These are phyloP conservation scores for Bradynema listronoti DNA, from an alignment of 1,140 invertebrate genomes.

Conservation along the genomic window DNA sequence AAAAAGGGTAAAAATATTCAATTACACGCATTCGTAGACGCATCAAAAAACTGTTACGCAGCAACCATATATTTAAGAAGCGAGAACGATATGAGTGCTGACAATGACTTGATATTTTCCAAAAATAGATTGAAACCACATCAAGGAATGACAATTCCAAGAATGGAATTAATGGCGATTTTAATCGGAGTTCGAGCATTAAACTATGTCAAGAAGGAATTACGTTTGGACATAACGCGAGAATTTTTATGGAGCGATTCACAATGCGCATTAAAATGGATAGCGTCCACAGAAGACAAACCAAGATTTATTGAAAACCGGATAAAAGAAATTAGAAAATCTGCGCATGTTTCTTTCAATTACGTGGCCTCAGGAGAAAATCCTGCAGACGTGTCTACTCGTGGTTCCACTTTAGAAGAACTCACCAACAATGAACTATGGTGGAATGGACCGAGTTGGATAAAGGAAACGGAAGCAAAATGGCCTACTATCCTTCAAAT, in stretches of 20 bases:
- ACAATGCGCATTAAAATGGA: conserved; percentile 13
- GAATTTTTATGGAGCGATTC: conserved; percentile 31
- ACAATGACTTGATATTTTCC: conserved; percentile 8
- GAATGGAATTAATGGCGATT: conserved; percentile 23
- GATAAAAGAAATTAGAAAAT: conserved; percentile 2
- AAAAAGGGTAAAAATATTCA: neutral
- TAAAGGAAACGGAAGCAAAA: too few relatives aligned
- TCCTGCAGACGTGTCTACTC: conserved; percentile 21
- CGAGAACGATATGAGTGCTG: too few relatives aligned
- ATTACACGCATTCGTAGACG: conserved; percentile 30
- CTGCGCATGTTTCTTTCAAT: neutral
- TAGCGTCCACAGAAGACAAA: conserved; percentile 1
- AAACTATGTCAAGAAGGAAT: neutral
- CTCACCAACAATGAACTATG: conserved; percentile 12
- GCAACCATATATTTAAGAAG: conserved; percentile 19
- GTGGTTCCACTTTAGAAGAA: conserved; percentile 16
- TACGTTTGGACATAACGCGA: neutral
- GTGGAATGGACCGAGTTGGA: conserved; percentile 22
- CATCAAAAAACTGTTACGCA: conserved; percentile 15
- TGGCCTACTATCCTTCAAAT: too few relatives aligned
- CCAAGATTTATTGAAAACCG: conserved; percentile 23
- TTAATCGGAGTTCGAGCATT: neutral
- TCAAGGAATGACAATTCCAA: conserved; percentile 19
- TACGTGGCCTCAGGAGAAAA: conserved; percentile 19
- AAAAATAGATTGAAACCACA: conserved; percentile 23